phyloP scores from a whole-genome alignment of 2,888 invertebrate species.

The Acanthosoma haemorrhoidale region DNA sequence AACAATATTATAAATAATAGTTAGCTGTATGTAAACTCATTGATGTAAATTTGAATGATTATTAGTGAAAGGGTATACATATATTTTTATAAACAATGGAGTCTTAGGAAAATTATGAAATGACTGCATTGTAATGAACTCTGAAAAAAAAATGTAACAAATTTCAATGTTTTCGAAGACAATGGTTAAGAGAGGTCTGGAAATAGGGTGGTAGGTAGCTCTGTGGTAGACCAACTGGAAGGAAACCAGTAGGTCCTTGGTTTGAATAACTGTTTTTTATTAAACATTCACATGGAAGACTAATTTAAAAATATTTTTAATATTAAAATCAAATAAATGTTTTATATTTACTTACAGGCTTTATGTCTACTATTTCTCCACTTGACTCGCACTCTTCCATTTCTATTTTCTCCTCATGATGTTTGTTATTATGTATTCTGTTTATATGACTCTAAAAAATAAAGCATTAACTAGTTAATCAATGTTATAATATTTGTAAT shows the following conservation, averaged over 20 bases:
- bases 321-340: background rate
- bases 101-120: too few relatives aligned
- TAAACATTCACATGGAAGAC: too few relatives aligned
- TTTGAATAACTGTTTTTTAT: too few relatives aligned
- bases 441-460: background rate
- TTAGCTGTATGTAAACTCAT: background rate
- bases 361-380: background rate
- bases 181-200: too few relatives aligned
- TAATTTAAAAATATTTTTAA: background rate
- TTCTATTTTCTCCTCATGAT: constrained; percentile 18
- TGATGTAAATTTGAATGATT: background rate
- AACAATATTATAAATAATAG: background rate
- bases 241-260: too few relatives aligned
- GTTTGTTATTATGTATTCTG: background rate
- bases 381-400: constrained; percentile 8
- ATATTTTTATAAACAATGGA: background rate
- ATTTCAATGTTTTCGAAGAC: too few relatives aligned
- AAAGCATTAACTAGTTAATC: too few relatives aligned
- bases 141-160: background rate
- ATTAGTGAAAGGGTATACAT: background rate
- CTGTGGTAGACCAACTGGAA: too few relatives aligned
- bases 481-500: too few relatives aligned
- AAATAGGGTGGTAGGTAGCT: too few relatives aligned
- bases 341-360: background rate
- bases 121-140: background rate